Evolutionary conservation across 2,797 vertebrate species (phyloP).

Genomic region (Halcyon chelicuti): DNA sequence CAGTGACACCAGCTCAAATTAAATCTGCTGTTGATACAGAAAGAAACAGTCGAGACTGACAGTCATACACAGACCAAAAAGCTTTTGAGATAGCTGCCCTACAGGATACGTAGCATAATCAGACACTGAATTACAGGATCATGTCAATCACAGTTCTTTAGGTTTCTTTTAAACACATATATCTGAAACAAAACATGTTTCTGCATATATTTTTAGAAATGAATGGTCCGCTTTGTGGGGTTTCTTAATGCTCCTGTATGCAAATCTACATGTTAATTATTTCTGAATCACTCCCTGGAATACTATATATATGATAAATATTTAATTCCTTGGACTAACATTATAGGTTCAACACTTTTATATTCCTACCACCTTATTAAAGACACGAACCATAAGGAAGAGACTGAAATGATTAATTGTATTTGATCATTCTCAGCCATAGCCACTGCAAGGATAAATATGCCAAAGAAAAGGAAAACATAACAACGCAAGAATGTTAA

Average conservation of each 20-base stretch:
- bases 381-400: not conserved
- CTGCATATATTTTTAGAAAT: slow-evolving; percentile 13
- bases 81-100: not conserved
- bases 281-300: slow-evolving; percentile 1
- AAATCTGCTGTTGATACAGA: slow-evolving; percentile 5
- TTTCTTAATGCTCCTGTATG: not conserved
- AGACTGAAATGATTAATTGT: not conserved
- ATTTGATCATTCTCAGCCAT: not conserved
- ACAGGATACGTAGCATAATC: not conserved
- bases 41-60: not conserved
- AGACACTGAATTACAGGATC: not conserved
- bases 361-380: not conserved
- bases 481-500: not conserved
- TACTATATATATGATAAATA: slow-evolving; percentile 15
- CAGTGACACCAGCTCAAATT: not conserved
- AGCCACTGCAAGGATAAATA: not conserved
- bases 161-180: not conserved
- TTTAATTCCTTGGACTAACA: slow-evolving; percentile 20
- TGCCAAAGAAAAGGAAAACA: not conserved
- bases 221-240: not conserved
- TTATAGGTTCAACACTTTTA: not conserved
- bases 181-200: slow-evolving; percentile 13
- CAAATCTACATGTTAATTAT: not conserved
- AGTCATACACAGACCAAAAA: not conserved
- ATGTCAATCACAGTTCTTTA: not conserved